Evolutionary conservation across 2,888 invertebrate species (phyloP).

Genomic region (Pandemis cinnamomeana): DNA sequence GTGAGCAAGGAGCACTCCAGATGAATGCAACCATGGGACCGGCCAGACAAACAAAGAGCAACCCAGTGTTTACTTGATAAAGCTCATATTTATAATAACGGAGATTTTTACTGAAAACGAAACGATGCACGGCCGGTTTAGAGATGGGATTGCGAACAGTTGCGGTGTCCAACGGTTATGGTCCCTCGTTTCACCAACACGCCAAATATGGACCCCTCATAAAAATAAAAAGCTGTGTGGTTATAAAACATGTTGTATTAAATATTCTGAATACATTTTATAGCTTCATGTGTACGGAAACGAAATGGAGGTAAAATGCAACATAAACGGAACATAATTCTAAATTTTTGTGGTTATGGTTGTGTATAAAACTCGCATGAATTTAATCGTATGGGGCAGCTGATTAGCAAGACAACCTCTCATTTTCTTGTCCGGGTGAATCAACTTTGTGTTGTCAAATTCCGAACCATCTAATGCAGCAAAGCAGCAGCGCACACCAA

Average conservation of each 20-base stretch:
- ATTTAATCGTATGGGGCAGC: background rate
- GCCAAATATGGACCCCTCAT: conserved; percentile 78
- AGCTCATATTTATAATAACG: conserved; percentile 52
- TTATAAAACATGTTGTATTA: conserved; percentile 65
- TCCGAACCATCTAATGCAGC: background rate
- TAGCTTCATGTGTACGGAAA: conserved; percentile 25
- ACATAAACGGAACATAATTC: conserved; percentile 1
- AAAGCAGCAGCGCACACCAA: background rate
- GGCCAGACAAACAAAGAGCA: conserved; percentile 50
- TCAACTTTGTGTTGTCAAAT: background rate
- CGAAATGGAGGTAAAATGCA: conserved; percentile 27
- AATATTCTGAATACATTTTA: conserved; percentile 35
- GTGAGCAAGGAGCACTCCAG: conserved; percentile 61
- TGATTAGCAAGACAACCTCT: background rate
- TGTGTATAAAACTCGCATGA: conserved; percentile 7
- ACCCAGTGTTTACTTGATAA: conserved; percentile 52
- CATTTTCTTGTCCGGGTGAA: background rate
- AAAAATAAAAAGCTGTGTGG: conserved; percentile 76
- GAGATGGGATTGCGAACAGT: conserved; percentile 76
- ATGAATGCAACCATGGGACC: conserved; percentile 63
- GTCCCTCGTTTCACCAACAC: conserved; percentile 77
- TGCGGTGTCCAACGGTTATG: conserved; percentile 79
- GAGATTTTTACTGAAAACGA: conserved; percentile 54
- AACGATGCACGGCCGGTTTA: conserved; percentile 64
- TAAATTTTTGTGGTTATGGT: conserved; percentile 14